Base-by-base conservation (phyloP, 2,113 vertebrate species). In the Papio anubis region DNA sequence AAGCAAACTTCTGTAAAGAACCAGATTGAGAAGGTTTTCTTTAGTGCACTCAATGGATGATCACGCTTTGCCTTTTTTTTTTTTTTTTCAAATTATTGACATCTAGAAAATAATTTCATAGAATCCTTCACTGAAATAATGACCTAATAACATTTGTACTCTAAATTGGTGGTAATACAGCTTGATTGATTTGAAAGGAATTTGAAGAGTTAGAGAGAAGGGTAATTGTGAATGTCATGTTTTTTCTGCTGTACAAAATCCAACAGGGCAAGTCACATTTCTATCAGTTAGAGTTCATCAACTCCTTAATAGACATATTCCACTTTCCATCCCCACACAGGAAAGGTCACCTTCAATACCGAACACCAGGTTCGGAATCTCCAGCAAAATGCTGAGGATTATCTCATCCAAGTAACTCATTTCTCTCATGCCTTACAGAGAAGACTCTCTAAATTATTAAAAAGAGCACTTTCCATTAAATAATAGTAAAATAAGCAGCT, bases 381-480 rank as follows among this genome's bases (percentile, higher is more conserved):
- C 61, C 52, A 57, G 40, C 78, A 76, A 43, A 9, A 55, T 93
- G 82, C 61, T 79, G 83, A 97, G 96, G 96, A 73, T 90, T 92
- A 75, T 84, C 73, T 9, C 21, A 43, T 91, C 55, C 23, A 32
- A 78, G 93, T 88, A 45, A 97, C 18, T 84, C 86, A 87, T 13
- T 66, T 97, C 96, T 90, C 90, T 73, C 30, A 78, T 75, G 94
- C n/a, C 14, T 82, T 70, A 72, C 89, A 94, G 98, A 98, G 95
- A 35, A 90, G 48, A 96, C 96, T 97, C 95, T 92, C 93, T 96
- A 96, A 97, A 96, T 92, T 97, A 98, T 94, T 98, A 94, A 98
- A 97, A 98, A 92, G 76, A 96, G 85, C 72, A 88, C 76, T 98
- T 94, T 94, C 82, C 93, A 98, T 95, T 96, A 70, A 97, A 97